Conservation (phyloP, 1,140 invertebrate species). For the Zaprionus lachaisei region DNA sequence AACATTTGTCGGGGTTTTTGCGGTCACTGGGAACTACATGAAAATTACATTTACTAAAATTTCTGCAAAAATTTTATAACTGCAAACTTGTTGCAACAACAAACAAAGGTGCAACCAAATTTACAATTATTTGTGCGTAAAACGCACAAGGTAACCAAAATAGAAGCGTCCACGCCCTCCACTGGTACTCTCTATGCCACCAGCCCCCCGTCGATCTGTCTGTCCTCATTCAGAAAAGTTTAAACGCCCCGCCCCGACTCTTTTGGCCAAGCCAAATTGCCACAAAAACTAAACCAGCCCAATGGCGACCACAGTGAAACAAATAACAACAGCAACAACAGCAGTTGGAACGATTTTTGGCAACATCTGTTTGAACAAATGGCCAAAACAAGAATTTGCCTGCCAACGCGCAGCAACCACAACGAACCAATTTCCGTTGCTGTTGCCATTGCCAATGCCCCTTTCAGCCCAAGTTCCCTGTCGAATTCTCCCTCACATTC, state of each 20-base stretch:
- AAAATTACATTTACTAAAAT: conserved; percentile 36
- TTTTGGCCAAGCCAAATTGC: not conserved
- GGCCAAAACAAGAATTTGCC: conserved; percentile 59
- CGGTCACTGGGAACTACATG: conserved; percentile 19
- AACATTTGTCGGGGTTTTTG: conserved; percentile 27
- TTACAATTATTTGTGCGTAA: conserved; percentile 33
- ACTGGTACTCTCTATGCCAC: not conserved
- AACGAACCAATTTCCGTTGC: conserved; percentile 44
- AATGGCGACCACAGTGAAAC: conserved; percentile 60
- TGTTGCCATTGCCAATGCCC: conserved; percentile 22
- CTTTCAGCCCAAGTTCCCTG: conserved; percentile 8
- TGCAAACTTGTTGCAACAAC: conserved; percentile 3
- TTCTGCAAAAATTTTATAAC: conserved; percentile 7
- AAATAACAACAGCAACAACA: conserved; percentile 45
- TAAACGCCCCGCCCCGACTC: conserved; percentile 7
- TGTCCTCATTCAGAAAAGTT: conserved; percentile 25
- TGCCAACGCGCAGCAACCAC: conserved; percentile 20
- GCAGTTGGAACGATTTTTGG: conserved; percentile 47
- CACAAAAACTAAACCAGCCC: conserved; percentile 52
- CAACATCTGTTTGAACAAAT: conserved; percentile 76
- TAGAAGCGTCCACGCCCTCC: not conserved
- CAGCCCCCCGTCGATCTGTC: not conserved
- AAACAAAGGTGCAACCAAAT: conserved; percentile 12
- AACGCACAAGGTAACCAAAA: conserved; percentile 9
- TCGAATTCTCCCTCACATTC: not conserved